A percentile compares a stretch with the other conserved stretches of the same genome.
These are phyloP conservation scores for Rhinolophus ferrumequinum DNA, from an alignment of 2,113 vertebrate genomes.

Conservation along the genomic window DNA sequence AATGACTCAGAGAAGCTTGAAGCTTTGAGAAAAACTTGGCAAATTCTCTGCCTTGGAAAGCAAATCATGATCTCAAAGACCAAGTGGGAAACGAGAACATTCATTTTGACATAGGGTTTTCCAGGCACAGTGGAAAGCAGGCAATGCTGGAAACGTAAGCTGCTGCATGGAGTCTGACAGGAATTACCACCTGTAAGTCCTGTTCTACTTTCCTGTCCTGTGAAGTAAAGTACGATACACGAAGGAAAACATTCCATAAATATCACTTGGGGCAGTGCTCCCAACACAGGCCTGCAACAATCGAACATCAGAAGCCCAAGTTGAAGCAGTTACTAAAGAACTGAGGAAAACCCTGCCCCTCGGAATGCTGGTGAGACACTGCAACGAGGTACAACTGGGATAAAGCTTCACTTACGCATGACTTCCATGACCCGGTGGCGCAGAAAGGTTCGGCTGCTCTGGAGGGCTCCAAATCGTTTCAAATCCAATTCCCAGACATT, in stretches of 20 bases:
- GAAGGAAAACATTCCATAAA: neutral
- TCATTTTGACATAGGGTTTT: neutral
- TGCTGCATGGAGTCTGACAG: neutral
- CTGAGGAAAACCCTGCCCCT: neutral
- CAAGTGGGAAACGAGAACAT: neutral
- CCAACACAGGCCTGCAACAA: neutral
- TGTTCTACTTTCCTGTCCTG: neutral
- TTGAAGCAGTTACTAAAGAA: neutral
- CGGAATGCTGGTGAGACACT: neutral
- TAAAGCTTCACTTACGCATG: conserved; percentile 92
- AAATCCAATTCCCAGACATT: conserved; percentile 97
- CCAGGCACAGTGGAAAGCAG: neutral
- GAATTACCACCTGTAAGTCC: neutral
- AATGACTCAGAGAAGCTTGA: neutral
- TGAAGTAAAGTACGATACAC: neutral
- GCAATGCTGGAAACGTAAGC: neutral
- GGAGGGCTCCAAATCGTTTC: conserved; percentile 95
- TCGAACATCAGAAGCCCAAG: neutral
- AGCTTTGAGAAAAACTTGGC: neutral
- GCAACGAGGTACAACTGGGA: fast-evolving
- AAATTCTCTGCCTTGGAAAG: conserved; percentile 36
- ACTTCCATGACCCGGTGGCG: conserved; percentile 99
- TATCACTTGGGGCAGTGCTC: neutral
- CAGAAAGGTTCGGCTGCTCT: conserved; percentile 98
- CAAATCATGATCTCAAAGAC: neutral